A percentile compares a stretch with the other conserved stretches of the same genome.
Conservation (phyloP, 2,888 invertebrate genomes). For the Polyploca ridens region DNA sequence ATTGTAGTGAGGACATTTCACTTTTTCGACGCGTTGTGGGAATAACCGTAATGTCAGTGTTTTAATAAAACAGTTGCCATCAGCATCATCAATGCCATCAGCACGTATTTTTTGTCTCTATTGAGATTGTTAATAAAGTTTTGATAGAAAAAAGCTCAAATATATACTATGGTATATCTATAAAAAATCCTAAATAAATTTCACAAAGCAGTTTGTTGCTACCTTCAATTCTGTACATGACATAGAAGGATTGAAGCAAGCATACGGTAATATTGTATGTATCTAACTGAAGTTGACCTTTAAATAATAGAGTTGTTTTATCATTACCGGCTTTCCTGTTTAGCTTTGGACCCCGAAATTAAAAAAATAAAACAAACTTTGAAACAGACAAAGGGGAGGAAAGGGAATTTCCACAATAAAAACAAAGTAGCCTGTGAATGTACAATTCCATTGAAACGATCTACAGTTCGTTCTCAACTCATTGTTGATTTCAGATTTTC, state of each 20-base stretch:
- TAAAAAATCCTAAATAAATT: too few relatives aligned
- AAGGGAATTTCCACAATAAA: slow-evolving; percentile 34
- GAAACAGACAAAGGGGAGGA: slow-evolving; percentile 7
- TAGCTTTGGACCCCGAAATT: background rate
- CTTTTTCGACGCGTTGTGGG: background rate
- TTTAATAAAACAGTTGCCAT: background rate
- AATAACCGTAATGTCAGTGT: background rate
- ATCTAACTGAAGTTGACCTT: too few relatives aligned
- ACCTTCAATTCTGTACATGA: too few relatives aligned
- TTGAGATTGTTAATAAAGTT: too few relatives aligned
- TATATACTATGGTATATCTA: too few relatives aligned
- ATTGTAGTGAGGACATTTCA: slow-evolving; percentile 21
- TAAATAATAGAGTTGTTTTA: background rate
- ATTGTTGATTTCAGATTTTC: slow-evolving; percentile 43
- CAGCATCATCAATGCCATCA: too few relatives aligned
- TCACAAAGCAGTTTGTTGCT: too few relatives aligned
- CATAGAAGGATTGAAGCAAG: too few relatives aligned
- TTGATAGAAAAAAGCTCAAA: too few relatives aligned
- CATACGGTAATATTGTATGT: too few relatives aligned
- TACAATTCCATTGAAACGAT: slow-evolving; percentile 37
- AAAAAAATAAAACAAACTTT: slow-evolving; percentile 28
- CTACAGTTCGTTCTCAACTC: slow-evolving; percentile 34
- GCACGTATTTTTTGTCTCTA: too few relatives aligned
- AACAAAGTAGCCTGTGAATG: slow-evolving; percentile 44
- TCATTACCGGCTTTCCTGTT: background rate